phyloP scores from a whole-genome alignment of 2,113 vertebrate species.

The Rattus norvegicus region GRCr8 NC_086026.1:80552001-80552500 shows the following conservation, averaged over 20 bases:
- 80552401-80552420: conserved; percentile 60
- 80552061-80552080: neutral
- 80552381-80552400: conserved; percentile 40
- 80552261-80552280: neutral
- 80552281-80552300: conserved; percentile 11
- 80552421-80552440: conserved; percentile 37
- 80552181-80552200: conserved; percentile 14
- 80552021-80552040: neutral
- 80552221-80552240: neutral
- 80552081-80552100: conserved; percentile 1
- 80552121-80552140: neutral
- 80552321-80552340: conserved; percentile 39
- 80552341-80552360: conserved; percentile 21
- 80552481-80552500: neutral
- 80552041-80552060: neutral
- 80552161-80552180: conserved; percentile 7
- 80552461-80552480: neutral
- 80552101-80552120: neutral
- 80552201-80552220: neutral
- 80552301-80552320: conserved; percentile 4
- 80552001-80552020: neutral
- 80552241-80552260: neutral
- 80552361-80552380: conserved; percentile 36
- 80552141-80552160: neutral
- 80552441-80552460: neutral